These are phyloP conservation scores for Frieseomelitta varia DNA, from an alignment of 1,140 invertebrate species.

Conservation along the genomic window DNA sequence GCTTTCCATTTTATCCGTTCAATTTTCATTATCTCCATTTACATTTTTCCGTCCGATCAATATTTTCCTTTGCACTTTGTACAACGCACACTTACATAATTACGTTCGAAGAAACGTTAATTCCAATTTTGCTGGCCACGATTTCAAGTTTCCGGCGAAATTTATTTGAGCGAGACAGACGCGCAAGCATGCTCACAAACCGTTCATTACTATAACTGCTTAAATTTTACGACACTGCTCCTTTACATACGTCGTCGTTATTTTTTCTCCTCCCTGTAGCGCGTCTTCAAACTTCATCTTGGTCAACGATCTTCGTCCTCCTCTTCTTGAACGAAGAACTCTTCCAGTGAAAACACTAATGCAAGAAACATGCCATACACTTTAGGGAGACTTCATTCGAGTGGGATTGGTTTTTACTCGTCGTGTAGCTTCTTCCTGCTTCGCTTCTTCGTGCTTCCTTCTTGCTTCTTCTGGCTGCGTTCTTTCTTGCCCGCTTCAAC, in stretches of 20 bases:
- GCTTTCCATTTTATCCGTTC: not conserved
- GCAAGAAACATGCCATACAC: constrained; percentile 1
- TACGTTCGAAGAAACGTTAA: not conserved
- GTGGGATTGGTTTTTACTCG: not conserved
- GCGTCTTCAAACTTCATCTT: constrained; percentile 26
- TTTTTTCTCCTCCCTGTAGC: not conserved
- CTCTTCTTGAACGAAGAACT: not conserved
- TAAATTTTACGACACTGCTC: constrained; percentile 39
- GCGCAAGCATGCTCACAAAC: not conserved
- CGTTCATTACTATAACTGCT: constrained; percentile 3
- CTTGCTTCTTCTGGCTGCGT: too few relatives aligned
- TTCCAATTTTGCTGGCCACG: not conserved
- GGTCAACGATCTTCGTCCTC: not conserved
- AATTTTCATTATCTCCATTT: not conserved
- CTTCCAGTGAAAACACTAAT: not conserved
- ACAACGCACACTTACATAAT: not conserved
- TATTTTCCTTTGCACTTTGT: not conserved
- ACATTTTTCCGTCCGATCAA: not conserved
- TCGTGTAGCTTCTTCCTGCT: not conserved
- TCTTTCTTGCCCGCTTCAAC: not conserved
- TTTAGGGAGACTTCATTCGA: not conserved
- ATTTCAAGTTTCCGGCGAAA: not conserved
- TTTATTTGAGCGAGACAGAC: constrained; percentile 1
- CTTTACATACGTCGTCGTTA: constrained; percentile 1
- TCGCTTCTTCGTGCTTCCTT: not conserved